phyloP scores from a whole-genome alignment of 2,113 vertebrate genomes.

The Xiphophorus hellerii region DNA sequence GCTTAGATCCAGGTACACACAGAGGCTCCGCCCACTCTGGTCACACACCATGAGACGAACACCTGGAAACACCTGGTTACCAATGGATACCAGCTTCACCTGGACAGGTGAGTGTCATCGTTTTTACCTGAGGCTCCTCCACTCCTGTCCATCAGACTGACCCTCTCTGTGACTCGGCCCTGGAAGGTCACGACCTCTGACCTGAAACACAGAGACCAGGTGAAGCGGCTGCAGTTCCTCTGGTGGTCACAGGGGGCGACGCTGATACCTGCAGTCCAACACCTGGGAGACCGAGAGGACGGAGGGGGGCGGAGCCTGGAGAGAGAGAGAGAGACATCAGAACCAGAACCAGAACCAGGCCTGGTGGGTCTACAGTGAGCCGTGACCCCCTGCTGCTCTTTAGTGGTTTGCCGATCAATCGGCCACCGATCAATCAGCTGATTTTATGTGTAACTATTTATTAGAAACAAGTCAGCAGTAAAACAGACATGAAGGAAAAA shows the following conservation, averaged over 20 bases:
- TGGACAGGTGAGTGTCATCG: neutral
- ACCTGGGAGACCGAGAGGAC: conserved; percentile 51
- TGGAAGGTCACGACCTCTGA: conserved; percentile 60
- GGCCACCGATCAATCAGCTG: too few species aligned
- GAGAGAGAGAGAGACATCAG: neutral
- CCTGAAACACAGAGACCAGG: conserved; percentile 15
- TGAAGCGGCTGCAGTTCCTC: neutral
- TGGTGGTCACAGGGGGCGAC: neutral
- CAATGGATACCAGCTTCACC: neutral
- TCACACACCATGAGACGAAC: conserved; percentile 81
- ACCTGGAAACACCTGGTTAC: conserved; percentile 13
- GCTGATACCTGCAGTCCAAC: conserved; percentile 57
- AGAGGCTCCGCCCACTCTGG: conserved; percentile 58
- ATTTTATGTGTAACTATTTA: too few species aligned
- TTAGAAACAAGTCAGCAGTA: too few species aligned
- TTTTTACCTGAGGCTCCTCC: neutral
- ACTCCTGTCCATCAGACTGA: conserved; percentile 24
- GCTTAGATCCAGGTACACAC: conserved; percentile 80
- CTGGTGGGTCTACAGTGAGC: too few species aligned
- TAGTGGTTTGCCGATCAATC: too few species aligned
- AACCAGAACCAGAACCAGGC: too few species aligned
- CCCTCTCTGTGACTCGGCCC: conserved; percentile 54
- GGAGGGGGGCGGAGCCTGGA: conserved; percentile 9
- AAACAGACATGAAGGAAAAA: too few species aligned
- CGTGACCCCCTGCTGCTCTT: too few species aligned